Conservation (phyloP, 2,888 invertebrate genomes). For the Monopis laevigella region DNA sequence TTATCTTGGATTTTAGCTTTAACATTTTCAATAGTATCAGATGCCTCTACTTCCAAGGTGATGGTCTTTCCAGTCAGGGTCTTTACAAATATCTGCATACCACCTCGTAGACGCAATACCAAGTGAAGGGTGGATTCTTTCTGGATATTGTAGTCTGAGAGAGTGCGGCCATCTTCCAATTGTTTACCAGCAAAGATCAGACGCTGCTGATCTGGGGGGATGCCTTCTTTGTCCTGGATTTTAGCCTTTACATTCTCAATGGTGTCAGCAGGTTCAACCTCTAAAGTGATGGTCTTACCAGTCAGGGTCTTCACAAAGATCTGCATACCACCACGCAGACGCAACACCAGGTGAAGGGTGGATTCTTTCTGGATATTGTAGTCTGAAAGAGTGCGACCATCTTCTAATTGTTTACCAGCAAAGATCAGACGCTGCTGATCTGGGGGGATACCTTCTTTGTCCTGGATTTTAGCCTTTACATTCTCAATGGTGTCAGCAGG, state of each 20-base stretch:
- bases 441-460: constrained; percentile 70
- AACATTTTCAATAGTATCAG: constrained; percentile 16
- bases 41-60: constrained; percentile 15
- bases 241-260: constrained; percentile 24
- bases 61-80: constrained; percentile 13
- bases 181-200: constrained; percentile 23
- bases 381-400: constrained; percentile 66
- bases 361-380: constrained; percentile 73
- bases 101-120: constrained; percentile 24
- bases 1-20: constrained; percentile 17
- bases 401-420: constrained; percentile 70
- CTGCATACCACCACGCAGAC: constrained; percentile 46
- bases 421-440: constrained; percentile 69
- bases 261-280: constrained; percentile 31
- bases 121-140: constrained; percentile 25
- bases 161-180: constrained; percentile 22
- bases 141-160: constrained; percentile 23
- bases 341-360: constrained; percentile 63
- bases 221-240: constrained; percentile 23
- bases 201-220: constrained; percentile 23
- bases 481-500: constrained; percentile 70
- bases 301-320: constrained; percentile 54
- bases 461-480: constrained; percentile 66
- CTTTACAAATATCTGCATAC: constrained; percentile 14
- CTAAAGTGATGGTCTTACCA: constrained; percentile 66